Conservation (phyloP, 2,888 invertebrate genomes). For the Tipula confusa region DNA sequence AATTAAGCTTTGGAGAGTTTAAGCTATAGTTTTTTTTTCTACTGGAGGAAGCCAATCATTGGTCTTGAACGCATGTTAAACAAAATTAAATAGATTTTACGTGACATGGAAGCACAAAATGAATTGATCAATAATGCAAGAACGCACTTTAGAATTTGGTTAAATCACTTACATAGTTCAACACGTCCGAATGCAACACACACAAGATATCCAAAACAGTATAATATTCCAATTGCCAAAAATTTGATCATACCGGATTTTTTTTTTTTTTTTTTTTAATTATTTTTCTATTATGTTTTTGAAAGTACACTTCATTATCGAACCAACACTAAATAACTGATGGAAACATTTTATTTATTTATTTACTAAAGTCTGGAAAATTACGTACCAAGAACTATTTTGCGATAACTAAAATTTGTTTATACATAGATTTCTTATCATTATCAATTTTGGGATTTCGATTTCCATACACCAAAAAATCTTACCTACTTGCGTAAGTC, state of each 20-base stretch:
- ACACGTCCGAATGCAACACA: background rate
- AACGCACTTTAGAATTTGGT: background rate
- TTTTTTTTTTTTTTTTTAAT: background rate
- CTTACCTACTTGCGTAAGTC: background rate
- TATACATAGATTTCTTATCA: background rate
- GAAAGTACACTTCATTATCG: background rate
- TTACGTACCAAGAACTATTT: background rate
- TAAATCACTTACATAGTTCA: background rate
- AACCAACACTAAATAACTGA: background rate
- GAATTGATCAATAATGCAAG: background rate
- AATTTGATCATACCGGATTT: background rate
- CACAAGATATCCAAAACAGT: background rate
- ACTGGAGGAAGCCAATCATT: background rate
- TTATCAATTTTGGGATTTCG: background rate
- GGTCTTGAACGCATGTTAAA: background rate
- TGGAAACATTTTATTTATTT: too few relatives aligned
- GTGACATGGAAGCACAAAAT: background rate
- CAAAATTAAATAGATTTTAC: background rate
- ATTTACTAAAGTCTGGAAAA: background rate
- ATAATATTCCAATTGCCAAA: background rate
- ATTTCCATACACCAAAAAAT: background rate
- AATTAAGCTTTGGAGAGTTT: background rate
- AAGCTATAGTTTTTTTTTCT: background rate
- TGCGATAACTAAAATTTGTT: background rate
- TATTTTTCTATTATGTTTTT: background rate